Evolutionary conservation across 2,888 invertebrate genomes (phyloP).

Genomic region (Melinaea menophilus): DNA sequence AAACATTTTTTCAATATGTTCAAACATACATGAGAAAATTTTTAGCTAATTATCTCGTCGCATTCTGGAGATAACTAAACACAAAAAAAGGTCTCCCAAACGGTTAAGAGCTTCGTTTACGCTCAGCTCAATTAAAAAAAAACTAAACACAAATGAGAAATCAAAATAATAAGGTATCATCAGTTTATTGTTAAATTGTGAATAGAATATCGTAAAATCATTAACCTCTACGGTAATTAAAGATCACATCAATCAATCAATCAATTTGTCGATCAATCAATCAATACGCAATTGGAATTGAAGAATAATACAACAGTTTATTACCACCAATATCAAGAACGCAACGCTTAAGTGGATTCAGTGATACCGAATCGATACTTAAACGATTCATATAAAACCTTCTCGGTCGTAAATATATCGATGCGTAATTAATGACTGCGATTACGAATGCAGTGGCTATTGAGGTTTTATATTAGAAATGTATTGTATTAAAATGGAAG

Average conservation of each 20-base stretch:
- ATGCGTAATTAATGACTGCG: conserved; percentile 17
- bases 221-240: conserved; percentile 19
- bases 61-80: no score
- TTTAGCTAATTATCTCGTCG: no score
- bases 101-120: no score
- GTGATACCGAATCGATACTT: conserved; percentile 24
- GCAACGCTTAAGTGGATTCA: conserved; percentile 23
- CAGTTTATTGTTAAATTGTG: not conserved
- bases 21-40: no score
- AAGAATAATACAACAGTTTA: conserved; percentile 33
- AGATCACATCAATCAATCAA: conserved; percentile 29
- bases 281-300: conserved; percentile 25
- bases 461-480: no score
- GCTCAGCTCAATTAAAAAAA: no score
- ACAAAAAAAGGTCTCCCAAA: no score
- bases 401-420: conserved; percentile 23
- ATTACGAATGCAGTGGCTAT: not conserved
- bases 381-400: conserved; percentile 24
- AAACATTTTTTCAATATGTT: no score
- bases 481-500: no score
- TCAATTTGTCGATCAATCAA: conserved; percentile 36
- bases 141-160: no score
- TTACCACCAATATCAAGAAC: conserved; percentile 27
- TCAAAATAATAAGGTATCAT: no score
- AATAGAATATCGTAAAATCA: conserved; percentile 19